A percentile compares a stretch with the other conserved stretches of the same genome.
Conservation (phyloP, 2,888 invertebrate species). For the Argyresthia albistria region DNA sequence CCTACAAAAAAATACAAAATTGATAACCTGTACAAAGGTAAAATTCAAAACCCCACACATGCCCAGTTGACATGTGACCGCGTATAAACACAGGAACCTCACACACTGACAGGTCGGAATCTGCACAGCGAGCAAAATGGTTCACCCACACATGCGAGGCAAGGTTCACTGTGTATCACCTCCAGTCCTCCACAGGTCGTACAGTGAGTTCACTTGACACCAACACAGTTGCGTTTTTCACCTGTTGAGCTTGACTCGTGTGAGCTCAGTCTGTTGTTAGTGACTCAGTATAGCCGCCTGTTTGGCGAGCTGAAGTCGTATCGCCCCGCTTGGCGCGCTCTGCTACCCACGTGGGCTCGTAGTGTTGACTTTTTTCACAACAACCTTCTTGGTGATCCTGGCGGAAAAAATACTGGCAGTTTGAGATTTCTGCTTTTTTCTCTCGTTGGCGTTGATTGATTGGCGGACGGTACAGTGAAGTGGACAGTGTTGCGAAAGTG, state of each 20-base stretch:
- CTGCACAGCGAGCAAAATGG: constrained; percentile 59
- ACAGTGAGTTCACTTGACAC: constrained; percentile 47
- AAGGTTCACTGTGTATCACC: constrained; percentile 47
- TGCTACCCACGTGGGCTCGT: not conserved
- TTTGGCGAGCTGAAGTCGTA: constrained; percentile 63
- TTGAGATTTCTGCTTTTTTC: constrained; percentile 1
- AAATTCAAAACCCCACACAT: constrained; percentile 35
- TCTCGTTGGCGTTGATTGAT: constrained; percentile 18
- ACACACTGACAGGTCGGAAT: constrained; percentile 36
- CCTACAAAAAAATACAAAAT: constrained; percentile 49
- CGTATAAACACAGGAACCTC: constrained; percentile 31
- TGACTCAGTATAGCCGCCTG: constrained; percentile 60
- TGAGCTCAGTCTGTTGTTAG: constrained; percentile 39
- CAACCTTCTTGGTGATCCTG: not conserved
- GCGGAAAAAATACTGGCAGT: not conserved
- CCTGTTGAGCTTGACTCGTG: constrained; percentile 47
- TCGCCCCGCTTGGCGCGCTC: constrained; percentile 17
- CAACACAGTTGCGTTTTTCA: constrained; percentile 60
- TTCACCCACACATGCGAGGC: constrained; percentile 40
- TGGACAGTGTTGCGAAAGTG: constrained; percentile 47
- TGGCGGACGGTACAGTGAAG: constrained; percentile 23
- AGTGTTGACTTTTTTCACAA: not conserved
- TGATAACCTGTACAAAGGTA: constrained; percentile 61
- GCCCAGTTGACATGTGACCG: constrained; percentile 59
- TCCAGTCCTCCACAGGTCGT: constrained; percentile 55